These are phyloP conservation scores for Siderastrea radians DNA, from an alignment of 92 coral and sea anemone genomes.

Conservation along the genomic window DNA sequence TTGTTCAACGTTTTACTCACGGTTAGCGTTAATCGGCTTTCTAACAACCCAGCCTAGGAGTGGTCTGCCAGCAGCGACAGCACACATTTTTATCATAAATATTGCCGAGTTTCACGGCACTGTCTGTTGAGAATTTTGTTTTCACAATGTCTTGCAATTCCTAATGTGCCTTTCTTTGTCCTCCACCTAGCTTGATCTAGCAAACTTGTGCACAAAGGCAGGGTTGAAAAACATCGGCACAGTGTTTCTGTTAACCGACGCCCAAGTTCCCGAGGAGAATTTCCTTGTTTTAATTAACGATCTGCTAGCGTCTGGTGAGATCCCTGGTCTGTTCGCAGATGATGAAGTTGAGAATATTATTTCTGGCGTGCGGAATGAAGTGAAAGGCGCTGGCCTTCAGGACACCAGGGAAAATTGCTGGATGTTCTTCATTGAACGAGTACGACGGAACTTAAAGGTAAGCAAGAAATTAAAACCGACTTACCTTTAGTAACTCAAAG, in stretches of 20 bases:
- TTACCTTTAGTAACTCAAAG: not conserved
- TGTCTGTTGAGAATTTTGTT: too few species aligned
- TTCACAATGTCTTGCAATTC: not conserved
- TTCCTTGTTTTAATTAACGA: slow-evolving; percentile 98
- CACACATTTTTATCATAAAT: too few species aligned
- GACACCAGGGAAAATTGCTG: slow-evolving; percentile 99
- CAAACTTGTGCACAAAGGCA: slow-evolving; percentile 92
- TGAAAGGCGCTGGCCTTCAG: slow-evolving; percentile 97
- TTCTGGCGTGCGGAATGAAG: slow-evolving; percentile 93
- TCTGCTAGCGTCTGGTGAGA: slow-evolving; percentile 98
- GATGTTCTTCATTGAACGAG: slow-evolving; percentile 98
- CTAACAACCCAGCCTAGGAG: too few species aligned
- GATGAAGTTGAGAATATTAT: slow-evolving; percentile 98
- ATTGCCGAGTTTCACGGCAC: too few species aligned
- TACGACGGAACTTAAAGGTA: slow-evolving; percentile 94
- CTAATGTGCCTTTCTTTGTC: not conserved
- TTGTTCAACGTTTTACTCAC: too few species aligned
- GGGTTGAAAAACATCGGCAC: slow-evolving; percentile 99
- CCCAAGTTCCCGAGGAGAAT: slow-evolving; percentile 97
- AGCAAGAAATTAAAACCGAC: not conserved
- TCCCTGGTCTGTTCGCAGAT: slow-evolving; percentile 96
- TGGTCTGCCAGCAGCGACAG: too few species aligned
- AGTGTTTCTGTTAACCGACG: slow-evolving; percentile 96
- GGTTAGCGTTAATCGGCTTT: too few species aligned
- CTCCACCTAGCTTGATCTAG: slow-evolving; percentile 80